Evolutionary conservation across 2,888 invertebrate species (phyloP).

Genomic region (Scrobipalpa costella): DNA sequence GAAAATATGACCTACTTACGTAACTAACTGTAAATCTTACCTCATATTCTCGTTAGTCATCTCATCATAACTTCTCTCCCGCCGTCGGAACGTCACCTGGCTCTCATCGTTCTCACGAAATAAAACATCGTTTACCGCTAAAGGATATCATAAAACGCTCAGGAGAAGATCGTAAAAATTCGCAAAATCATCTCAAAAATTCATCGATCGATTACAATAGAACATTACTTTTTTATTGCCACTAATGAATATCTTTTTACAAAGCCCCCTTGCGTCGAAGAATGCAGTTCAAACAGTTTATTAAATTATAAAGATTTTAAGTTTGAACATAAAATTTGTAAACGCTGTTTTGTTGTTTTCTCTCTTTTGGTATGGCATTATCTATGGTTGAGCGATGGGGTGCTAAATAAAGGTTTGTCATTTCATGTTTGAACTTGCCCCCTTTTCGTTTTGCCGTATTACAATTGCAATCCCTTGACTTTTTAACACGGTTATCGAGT

Average conservation of each 20-base stretch:
- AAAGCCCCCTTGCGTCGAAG: constrained; percentile 49
- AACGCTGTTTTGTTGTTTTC: constrained; percentile 56
- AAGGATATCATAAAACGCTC: constrained; percentile 62
- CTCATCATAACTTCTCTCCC: constrained; percentile 16
- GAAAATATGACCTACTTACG: constrained; percentile 13
- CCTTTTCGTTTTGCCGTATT: constrained; percentile 46
- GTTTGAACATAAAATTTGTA: constrained; percentile 74
- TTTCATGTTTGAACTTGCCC: constrained; percentile 67
- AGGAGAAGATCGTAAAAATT: constrained; percentile 71
- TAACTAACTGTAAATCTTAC: background rate
- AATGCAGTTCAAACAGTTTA: constrained; percentile 53
- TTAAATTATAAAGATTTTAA: constrained; percentile 73
- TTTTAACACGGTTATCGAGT: constrained; percentile 56
- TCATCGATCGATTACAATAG: constrained; percentile 73
- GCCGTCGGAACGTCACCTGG: constrained; percentile 45
- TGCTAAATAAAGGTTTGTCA: constrained; percentile 61
- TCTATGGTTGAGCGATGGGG: constrained; percentile 59
- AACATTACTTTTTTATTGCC: constrained; percentile 74
- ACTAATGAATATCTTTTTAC: constrained; percentile 69
- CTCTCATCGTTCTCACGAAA: constrained; percentile 61
- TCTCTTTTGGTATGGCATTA: constrained; percentile 43
- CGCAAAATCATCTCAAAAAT: constrained; percentile 74
- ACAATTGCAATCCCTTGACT: constrained; percentile 47
- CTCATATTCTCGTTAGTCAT: constrained; percentile 26
- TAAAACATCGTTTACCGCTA: constrained; percentile 46